Base-by-base conservation (phyloP, 2,888 invertebrate genomes). In the Tuta absoluta region DNA sequence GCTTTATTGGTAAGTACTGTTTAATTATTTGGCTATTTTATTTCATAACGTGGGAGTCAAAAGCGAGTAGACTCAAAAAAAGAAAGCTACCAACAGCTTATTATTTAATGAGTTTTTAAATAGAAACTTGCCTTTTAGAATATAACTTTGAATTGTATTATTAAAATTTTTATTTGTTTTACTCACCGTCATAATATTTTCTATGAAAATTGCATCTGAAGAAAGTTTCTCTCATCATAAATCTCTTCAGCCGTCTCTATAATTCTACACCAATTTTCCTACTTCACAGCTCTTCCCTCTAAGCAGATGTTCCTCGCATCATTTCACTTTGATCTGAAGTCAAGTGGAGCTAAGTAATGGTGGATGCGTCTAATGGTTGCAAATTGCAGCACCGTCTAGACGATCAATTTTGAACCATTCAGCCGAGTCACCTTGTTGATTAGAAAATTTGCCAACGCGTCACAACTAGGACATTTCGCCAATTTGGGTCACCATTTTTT, bases 301-400 rank as follows among this genome's bases (percentile, higher is more conserved):
- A 56, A 56, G 56, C 56, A 56, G 56, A 56, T 56, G 56, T 28
- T 56, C 33, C 33, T 7, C 64, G 69, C 68, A 69, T 65, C 63
- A 66, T 69, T 72, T 68, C 66, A 67, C 70, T 72, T 72, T 73
- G 69, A 69, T 69, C 68, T 68, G 61, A 64, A 69, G 67, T 72
- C 67, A 68, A 71, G 66, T 67, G 70, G 69, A 67, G 66, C 67
- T 66, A 66, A 68, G 66, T 68, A 75, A 74, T 70, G 72, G 73
- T 74, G 74, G 67, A 69, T 72, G 76, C 70, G 77, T 79, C 10
- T 78, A 85, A 85, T 83, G 71, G 81, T 74, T 75, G 72, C 76
- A 78, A 80, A 84, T 84, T 82, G 75, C 73, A 73, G 68, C 68
- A 67, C 67, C 72, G 89, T 89, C 88, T 89, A 88, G 87, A 89